Conservation (phyloP, 2,113 vertebrate genomes). For the Ptyas mucosa region DNA sequence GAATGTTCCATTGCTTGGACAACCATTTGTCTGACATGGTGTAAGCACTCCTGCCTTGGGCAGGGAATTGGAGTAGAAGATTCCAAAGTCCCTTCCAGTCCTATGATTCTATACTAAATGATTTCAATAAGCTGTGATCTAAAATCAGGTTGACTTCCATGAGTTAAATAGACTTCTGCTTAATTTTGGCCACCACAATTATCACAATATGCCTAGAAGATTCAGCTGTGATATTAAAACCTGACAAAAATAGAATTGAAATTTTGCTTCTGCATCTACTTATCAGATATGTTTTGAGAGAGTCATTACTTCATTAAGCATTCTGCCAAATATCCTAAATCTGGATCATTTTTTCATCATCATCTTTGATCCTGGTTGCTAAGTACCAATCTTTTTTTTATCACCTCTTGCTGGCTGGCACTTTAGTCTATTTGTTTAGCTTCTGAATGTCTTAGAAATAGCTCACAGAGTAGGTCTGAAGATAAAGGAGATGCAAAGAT, state of each 20-base stretch:
- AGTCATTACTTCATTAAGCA: not conserved
- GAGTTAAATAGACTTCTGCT: conserved; percentile 3
- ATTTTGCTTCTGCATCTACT: conserved; percentile 6
- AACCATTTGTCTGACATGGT: too few species aligned
- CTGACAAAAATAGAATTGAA: not conserved
- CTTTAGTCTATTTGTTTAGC: conserved; percentile 18
- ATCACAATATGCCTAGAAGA: conserved; percentile 16
- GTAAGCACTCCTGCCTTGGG: too few species aligned
- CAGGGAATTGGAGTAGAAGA: too few species aligned
- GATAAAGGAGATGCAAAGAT: not conserved
- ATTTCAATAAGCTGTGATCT: not conserved
- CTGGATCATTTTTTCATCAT: not conserved
- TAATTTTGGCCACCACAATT: not conserved
- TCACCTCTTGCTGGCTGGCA: conserved; percentile 11
- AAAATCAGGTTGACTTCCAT: not conserved
- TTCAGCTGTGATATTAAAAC: conserved; percentile 18
- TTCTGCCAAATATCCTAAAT: conserved; percentile 3
- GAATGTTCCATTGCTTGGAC: too few species aligned
- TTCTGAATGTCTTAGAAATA: not conserved
- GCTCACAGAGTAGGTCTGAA: not conserved
- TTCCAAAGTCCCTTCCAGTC: too few species aligned
- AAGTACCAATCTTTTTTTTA: not conserved
- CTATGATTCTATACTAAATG: not conserved
- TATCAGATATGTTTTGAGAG: not conserved
- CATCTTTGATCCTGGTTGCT: not conserved